Evolutionary conservation across 2,888 invertebrate genomes (phyloP), one percentile per base, ranked within the genome.

Genomic region (Chrysomela aeneicollis): DNA sequence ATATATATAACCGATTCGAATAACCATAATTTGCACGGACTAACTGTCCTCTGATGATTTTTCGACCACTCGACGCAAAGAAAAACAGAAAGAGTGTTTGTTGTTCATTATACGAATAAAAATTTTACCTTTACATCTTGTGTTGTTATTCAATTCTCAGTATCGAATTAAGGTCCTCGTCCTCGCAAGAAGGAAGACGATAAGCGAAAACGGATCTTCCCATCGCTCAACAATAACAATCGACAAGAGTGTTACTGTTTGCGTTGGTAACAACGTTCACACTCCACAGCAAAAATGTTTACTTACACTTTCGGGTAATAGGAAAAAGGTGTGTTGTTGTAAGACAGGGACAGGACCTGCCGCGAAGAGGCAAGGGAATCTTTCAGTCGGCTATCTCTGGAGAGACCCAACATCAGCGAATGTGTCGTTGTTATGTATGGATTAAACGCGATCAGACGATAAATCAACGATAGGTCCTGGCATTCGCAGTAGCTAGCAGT

Each of bases 241-340:
- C 70, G 68, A 63, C 70, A 71, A 72, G 74, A 73, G 74, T 73
- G 71, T 71, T 71, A 74, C 75, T 81, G 80, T 81, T 80, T 80
- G 78, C 78, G 75, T 77, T 79, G 70, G 78, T 78, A 79, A 79
- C 78, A 72, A 74, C 75, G 72, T 75, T 75, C 75, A 76, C 76
- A 78, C 77, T 77, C 74, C 71, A 73, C 73, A 72, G 67, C 66
- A 68, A 71, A 76, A 79, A 78, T 82, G 79, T 82, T 82, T 81
- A 81, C 80, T 80, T 82, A 81, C 77, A 81, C 80, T 81, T 81
- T 78, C 78, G 75, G n/a, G 77, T 81, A 79, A 81, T 81, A 80
- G 80, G 78, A 79, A 80, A 78, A 79, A 80, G 77, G 77, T 73
- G 73, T 78, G 78, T 79, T 78, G 76, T 78, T 76, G 77, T 74